These are phyloP conservation scores for human DNA, from an alignment of 2,113 vertebrate species.

Conservation along the genomic window GRCh38 chr9:87035501-87036000, in stretches of 20 bases:
- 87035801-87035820: not conserved
- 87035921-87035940: not conserved
- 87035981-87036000: not conserved
- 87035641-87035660: not conserved
- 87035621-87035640: not conserved
- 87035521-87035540: not conserved
- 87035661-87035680: not conserved
- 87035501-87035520: not conserved
- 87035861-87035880: not conserved
- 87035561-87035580: not conserved
- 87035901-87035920: not conserved
- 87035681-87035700: fast-evolving
- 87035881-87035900: not conserved
- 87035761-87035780: not conserved
- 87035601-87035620: not conserved
- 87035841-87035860: not conserved
- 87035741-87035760: not conserved
- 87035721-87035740: not conserved
- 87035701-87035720: not conserved
- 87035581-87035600: not conserved
- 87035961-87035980: not conserved
- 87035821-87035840: fast-evolving
- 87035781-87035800: too few relatives aligned
- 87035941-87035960: not conserved
- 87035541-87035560: not conserved